These are phyloP conservation scores for Channa maculata DNA, from an alignment of 2,113 vertebrate species.

Conservation along the genomic window DNA sequence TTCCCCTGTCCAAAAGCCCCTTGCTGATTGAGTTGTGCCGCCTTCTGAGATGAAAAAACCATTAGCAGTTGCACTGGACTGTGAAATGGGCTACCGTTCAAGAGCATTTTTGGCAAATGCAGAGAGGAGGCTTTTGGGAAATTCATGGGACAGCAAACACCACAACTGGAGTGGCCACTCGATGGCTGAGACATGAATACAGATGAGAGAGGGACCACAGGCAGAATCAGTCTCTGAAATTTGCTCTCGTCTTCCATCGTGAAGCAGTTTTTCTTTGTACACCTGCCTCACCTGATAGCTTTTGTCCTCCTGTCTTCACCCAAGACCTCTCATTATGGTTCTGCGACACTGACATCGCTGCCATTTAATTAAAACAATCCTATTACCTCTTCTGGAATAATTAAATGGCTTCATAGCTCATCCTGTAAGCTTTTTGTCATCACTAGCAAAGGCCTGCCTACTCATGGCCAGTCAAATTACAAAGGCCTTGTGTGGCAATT, in stretches of 20 bases:
- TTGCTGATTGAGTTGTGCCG: conserved; percentile 73
- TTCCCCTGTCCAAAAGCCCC: conserved; percentile 52
- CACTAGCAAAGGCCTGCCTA: conserved; percentile 11
- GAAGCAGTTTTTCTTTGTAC: not conserved
- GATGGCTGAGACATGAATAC: conserved; percentile 40
- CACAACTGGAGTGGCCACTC: conserved; percentile 46
- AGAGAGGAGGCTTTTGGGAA: conserved; percentile 58
- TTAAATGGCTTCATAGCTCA: conserved; percentile 37
- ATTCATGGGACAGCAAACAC: conserved; percentile 63
- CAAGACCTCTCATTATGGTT: conserved; percentile 26
- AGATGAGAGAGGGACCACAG: conserved; percentile 46
- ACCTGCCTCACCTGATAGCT: conserved; percentile 11
- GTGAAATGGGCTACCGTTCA: conserved; percentile 78
- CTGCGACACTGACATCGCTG: conserved; percentile 19
- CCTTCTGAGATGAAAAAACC: conserved; percentile 70
- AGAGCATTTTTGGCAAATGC: conserved; percentile 67
- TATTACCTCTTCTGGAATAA: conserved; percentile 35
- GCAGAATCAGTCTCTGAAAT: not conserved
- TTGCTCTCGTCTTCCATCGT: conserved; percentile 34
- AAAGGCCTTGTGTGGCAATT: conserved; percentile 27
- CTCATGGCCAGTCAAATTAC: conserved; percentile 30
- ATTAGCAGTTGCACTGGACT: conserved; percentile 77
- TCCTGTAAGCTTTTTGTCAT: conserved; percentile 43
- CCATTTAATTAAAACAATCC: conserved; percentile 48
- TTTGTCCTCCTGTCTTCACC: not conserved